Percentiles rank a stretch among this genome's conserved stretches.
Evolutionary conservation across 2,113 vertebrate genomes (phyloP).

Genomic region (Candoia aspera): DNA sequence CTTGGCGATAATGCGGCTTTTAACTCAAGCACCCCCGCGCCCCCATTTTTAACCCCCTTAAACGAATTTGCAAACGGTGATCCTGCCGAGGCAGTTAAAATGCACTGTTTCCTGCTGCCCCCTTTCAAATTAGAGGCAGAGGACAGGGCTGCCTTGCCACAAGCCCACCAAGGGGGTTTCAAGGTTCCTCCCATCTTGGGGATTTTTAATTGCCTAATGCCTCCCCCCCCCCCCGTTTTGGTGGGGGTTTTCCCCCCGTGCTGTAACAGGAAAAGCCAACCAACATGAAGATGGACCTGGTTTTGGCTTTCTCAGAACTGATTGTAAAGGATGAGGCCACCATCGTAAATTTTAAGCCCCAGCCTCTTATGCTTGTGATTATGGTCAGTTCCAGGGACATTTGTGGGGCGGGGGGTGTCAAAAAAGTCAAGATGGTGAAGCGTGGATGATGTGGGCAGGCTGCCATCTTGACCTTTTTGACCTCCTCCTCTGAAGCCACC

Average conservation of each 20-base stretch:
- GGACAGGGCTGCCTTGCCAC: background rate
- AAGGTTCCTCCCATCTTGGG: constrained; percentile 8
- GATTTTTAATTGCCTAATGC: constrained; percentile 17
- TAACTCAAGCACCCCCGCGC: background rate
- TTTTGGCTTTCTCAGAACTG: background rate
- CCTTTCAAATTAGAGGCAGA: background rate
- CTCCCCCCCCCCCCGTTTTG: too few relatives aligned
- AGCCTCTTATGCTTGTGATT: too few relatives aligned
- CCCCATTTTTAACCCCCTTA: constrained; percentile 12
- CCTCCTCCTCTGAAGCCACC: too few relatives aligned
- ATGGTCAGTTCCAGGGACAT: too few relatives aligned
- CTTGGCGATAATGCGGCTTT: background rate
- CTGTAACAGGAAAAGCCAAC: constrained; percentile 6
- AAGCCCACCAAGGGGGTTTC: background rate
- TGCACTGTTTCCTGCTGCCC: too few relatives aligned
- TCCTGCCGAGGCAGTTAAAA: background rate
- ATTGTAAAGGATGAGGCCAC: background rate
- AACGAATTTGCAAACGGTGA: constrained; percentile 16
- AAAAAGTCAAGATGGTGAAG: too few relatives aligned
- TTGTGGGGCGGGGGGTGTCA: too few relatives aligned
- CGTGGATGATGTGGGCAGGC: too few relatives aligned
- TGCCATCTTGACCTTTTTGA: too few relatives aligned
- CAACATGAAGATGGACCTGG: background rate
- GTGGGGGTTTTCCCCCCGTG: background rate
- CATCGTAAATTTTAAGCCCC: background rate